Base-by-base conservation (phyloP, 2,797 vertebrate species). In the Phylloscopus collybita region DNA sequence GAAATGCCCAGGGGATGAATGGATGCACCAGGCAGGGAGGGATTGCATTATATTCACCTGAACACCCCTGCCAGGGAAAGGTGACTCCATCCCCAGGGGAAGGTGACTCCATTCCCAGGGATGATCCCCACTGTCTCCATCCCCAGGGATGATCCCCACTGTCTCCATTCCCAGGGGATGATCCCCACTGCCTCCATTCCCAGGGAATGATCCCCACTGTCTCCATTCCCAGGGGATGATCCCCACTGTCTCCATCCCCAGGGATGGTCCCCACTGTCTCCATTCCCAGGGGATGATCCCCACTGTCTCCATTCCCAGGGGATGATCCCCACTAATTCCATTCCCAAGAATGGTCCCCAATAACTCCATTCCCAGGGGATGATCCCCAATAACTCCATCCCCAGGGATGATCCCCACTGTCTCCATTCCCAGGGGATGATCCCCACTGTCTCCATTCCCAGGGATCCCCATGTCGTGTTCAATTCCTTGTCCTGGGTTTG, bases 391-490 rank as follows among this genome's bases (percentile, higher is more conserved):
- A 32, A 32, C 12, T 9, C 19, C 32, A 56, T 56, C n/a, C 54
- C 32, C 53, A 56, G 1, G 13, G 7, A 30, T 30, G 17, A 18
- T 29, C 51, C 51, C 17, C 47, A 50, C 25, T 10, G 16, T 2
- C 40, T 11, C 44, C 9, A 1, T 10, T 34, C 62, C 47, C 51
- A 25, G 71, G 5, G 5, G 10, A 44, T 30, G 27, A 13, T 13
- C 22, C 19, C 0, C 12, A 0, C 3, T 22, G 9, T 21, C 13
- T 6, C 53, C 32, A 2, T 49, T 26, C 49, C 23, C 47, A 49
- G 25, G 23, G 34, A 5, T 30, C 29, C 0, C 14, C 10, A 0
- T 1, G 5, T 16, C 27, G 1, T 27, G 15, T 1, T 6, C 40
- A 18, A 1, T 9, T 9, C 49, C 47, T 25, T 44, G 2, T 1